Base-by-base conservation (phyloP, 2,797 vertebrate species). In the Agapornis canus region DNA sequence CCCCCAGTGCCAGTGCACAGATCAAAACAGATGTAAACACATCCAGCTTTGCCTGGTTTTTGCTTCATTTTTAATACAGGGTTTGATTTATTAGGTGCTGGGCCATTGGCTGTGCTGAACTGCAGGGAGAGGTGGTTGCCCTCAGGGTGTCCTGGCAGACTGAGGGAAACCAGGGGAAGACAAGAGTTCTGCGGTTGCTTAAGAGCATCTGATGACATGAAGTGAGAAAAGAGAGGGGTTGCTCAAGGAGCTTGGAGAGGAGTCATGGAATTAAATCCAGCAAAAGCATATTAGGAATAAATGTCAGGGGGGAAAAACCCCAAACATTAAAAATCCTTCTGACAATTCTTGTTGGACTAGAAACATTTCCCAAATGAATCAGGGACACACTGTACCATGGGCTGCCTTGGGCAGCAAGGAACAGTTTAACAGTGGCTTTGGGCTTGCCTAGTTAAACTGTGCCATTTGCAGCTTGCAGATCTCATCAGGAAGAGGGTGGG, bases 281-380 rank as follows among this genome's bases (percentile, higher is more conserved):
- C 20, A 60, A 60, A 68, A 78, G 29, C 8, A 56, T 82, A 83
- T 43, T 35, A 48, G 43, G 61, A 82, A 45, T 61, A 61, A 71
- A 48, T 29, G 48, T 56, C 29, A 35, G 32, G 26, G 22, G 15
- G 15, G 11, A 37, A 21, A 23, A n/a, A 52, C 11, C 39, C 35
- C 35, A 26, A 29, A n/a, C 59, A 19, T 22, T 9, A 13, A n/a
- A 63, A 49, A 4, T 23, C 39, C 13, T 82, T 37, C 31, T 5
- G 2, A 27, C 27, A 42, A 31, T 43, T 87, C 52, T n/a, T 6
- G 26, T 35, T 39, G 61, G 60, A 57, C 31, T 13, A 40, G 78
- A 77, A 49, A 29, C 0, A 0, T 77, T 81, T 90, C 77, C 72
- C 63, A 27, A 35, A 63, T 0, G 27, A 43, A 27, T 0, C 1